A percentile compares a stretch with the other conserved stretches of the same genome.
Conservation (phyloP, 2,113 vertebrate genomes). For the Pedetes capensis region DNA sequence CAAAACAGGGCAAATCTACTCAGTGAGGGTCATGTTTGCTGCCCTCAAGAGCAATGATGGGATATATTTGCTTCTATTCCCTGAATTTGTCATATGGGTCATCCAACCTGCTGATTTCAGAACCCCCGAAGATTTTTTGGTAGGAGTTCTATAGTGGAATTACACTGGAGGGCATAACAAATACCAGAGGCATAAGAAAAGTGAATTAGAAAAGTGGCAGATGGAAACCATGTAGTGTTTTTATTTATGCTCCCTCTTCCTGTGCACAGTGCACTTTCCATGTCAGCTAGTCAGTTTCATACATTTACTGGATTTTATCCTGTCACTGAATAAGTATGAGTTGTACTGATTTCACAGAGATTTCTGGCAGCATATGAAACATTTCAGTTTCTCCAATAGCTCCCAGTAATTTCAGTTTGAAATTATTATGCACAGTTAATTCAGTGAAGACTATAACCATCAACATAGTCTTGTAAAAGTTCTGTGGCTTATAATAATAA, state of each 20-base stretch:
- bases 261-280: not conserved
- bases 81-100: slow-evolving; percentile 28
- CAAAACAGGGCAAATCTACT: slow-evolving; percentile 4
- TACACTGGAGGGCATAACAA: slow-evolving; percentile 38
- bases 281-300: slow-evolving; percentile 53
- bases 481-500: slow-evolving; percentile 18
- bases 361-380: slow-evolving; percentile 30
- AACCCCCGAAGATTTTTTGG: not conserved
- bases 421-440: slow-evolving; percentile 18
- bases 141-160: slow-evolving; percentile 55
- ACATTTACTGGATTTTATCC: slow-evolving; percentile 55
- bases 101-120: slow-evolving; percentile 55
- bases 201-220: slow-evolving; percentile 54
- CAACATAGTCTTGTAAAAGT: not conserved
- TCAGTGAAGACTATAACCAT: not conserved
- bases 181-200: slow-evolving; percentile 34
- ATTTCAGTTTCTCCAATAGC: slow-evolving; percentile 19
- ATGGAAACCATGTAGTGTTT: slow-evolving; percentile 40
- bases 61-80: slow-evolving; percentile 54
- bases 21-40: slow-evolving; percentile 28
- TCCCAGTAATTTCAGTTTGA: not conserved
- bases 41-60: not conserved
- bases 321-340: slow-evolving; percentile 52
- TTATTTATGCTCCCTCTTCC: slow-evolving; percentile 60
- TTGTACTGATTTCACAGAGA: slow-evolving; percentile 52